phyloP scores from a whole-genome alignment of 2,797 vertebrate genomes.

The Halcyon badia region DNA sequence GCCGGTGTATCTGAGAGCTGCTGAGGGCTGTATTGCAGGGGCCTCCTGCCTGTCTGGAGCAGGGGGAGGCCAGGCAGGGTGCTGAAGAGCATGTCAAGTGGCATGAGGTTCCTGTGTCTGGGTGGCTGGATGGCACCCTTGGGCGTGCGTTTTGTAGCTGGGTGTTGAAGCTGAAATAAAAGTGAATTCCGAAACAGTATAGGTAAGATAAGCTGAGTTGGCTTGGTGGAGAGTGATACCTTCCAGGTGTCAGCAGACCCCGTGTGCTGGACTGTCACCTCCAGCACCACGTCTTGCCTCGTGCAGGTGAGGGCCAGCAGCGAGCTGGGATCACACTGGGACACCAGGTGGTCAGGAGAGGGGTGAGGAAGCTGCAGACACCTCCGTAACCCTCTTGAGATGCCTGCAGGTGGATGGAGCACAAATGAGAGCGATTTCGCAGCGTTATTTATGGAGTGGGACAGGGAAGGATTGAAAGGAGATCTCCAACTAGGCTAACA shows the following conservation, averaged over 20 bases:
- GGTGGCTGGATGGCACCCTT: neutral
- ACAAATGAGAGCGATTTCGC: neutral
- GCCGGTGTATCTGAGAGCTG: neutral
- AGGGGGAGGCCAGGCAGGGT: neutral
- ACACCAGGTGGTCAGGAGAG: neutral
- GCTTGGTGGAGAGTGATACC: neutral
- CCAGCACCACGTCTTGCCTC: neutral
- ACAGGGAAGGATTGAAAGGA: neutral
- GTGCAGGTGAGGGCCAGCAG: neutral
- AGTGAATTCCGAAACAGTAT: neutral
- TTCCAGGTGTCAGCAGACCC: neutral
- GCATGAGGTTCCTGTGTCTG: neutral
- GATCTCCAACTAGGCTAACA: neutral
- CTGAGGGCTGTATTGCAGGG: neutral
- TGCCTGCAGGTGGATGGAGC: neutral
- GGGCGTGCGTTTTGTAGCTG: neutral
- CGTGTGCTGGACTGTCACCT: fast-evolving
- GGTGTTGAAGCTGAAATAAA: neutral
- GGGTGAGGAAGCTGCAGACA: neutral
- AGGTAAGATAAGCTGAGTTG: neutral
- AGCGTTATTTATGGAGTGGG: fast-evolving
- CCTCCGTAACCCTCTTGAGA: neutral
- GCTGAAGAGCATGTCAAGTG: neutral
- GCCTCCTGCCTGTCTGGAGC: neutral
- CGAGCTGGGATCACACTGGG: neutral